A percentile compares a stretch with the other conserved stretches of the same genome.
Evolutionary conservation across 2,113 vertebrate genomes (phyloP).

Genomic region (Vidua macroura): DNA sequence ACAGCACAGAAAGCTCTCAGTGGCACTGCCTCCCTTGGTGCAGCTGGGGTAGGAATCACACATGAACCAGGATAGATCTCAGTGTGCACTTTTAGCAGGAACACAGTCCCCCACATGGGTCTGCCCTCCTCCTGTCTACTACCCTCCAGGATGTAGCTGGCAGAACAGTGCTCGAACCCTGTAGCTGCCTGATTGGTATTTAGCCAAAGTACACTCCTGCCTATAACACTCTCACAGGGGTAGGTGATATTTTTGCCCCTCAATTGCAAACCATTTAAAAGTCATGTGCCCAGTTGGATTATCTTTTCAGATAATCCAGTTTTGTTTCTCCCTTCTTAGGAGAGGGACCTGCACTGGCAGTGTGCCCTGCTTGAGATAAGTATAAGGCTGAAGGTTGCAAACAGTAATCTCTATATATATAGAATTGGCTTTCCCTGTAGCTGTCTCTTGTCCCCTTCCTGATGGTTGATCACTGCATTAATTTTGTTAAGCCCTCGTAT

Average conservation of each 20-base stretch:
- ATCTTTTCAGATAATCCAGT: neutral
- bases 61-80: neutral
- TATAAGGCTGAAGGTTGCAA: neutral
- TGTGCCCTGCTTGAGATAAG: neutral
- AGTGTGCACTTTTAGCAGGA: rapidly evolving
- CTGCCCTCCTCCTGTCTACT: neutral
- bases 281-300: neutral
- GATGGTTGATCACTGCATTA: neutral
- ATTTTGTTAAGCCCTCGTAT: neutral
- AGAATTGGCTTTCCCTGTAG: neutral
- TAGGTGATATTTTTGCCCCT: neutral
- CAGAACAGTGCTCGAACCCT: neutral
- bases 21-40: neutral
- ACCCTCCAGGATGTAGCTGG: neutral
- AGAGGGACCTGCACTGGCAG: neutral
- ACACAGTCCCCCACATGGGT: neutral
- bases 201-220: neutral
- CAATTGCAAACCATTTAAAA: neutral
- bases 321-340: neutral
- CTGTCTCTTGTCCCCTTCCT: neutral
- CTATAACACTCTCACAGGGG: neutral
- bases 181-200: neutral
- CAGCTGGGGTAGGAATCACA: neutral
- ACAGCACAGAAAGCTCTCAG: rapidly evolving
- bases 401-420: neutral